Percentiles rank a stretch among this genome's conserved stretches.
phyloP scores from a whole-genome alignment of 2,888 invertebrate genomes.

The Limnephilus marmoratus region DNA sequence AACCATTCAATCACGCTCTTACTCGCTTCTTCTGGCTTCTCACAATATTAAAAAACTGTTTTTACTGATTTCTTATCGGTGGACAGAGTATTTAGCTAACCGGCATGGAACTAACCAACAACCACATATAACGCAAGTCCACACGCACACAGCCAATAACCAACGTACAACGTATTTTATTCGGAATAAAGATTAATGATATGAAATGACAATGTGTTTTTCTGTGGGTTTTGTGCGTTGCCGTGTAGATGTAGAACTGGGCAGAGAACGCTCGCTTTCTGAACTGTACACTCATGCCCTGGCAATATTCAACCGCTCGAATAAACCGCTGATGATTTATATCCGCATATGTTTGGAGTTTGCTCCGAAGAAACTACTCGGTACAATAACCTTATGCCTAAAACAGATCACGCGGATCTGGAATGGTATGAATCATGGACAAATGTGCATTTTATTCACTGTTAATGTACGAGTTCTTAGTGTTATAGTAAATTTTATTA shows the following conservation, averaged over 20 bases:
- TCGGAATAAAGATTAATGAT: constrained; percentile 58
- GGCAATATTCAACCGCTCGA: constrained; percentile 28
- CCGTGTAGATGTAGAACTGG: background rate
- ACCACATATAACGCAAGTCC: background rate
- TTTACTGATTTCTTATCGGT: background rate
- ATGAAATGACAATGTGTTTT: constrained; percentile 55
- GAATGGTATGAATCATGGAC: background rate
- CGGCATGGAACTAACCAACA: background rate
- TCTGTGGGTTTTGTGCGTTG: constrained; percentile 31
- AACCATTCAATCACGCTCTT: too few species aligned
- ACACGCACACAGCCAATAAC: background rate
- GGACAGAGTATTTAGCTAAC: background rate
- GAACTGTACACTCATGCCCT: constrained; percentile 25
- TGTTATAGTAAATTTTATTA: background rate
- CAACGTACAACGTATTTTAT: background rate
- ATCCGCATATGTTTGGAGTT: background rate
- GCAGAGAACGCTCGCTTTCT: constrained; percentile 2
- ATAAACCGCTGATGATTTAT: constrained; percentile 17
- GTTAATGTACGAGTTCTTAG: background rate
- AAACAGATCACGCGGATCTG: background rate
- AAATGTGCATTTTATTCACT: background rate
- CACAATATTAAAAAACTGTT: background rate
- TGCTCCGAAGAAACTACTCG: background rate
- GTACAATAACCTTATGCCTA: constrained; percentile 4
- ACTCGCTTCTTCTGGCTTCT: too few species aligned